Base-by-base conservation (phyloP, 2,888 invertebrate genomes). In the Standfussiana lucernea region DNA sequence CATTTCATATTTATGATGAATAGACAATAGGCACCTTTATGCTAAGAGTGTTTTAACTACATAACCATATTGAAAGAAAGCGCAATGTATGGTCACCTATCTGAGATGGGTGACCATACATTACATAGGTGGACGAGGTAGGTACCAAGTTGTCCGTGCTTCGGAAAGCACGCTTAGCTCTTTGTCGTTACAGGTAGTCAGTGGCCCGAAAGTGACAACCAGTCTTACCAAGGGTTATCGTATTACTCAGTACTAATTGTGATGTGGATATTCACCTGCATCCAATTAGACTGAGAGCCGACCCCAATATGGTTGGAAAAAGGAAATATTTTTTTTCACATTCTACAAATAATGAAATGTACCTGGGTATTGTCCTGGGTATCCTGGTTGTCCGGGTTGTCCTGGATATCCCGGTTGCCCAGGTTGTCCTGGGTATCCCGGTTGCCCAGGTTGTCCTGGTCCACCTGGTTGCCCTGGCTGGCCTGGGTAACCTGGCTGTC, bases 371-470 rank as follows among this genome's bases (percentile, higher is more conserved):
- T 73, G 32, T 18, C 69, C 73, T 32, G 72, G 72, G 3, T 69
- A 21, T 7, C 56, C 21, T 10, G 47, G 45, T 7, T 47, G 45
- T 21, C 45, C 45, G 32, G 89, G 89, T 13, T 83, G 64, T 8
- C 78, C 78, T 5, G 65, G 78, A 0, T 77, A 0, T 8, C 78
- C 79, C 0, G 77, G 79, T 0, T 69, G 5, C 1, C 72, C 79
- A 1, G 67, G 66, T 6, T 10, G 50, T 65, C 89, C 88, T 18
- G 79, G 77, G 0, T 64, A 47, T 28, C 77, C 88, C 28, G 73
- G 89, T 2, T 1, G 1, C 8, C 77, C 79, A 7, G 91, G 91
- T 24, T 76, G 50, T n/a, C 77, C 88, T 47, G 72, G 89, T 0
- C 85, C 24, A 0, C 82, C 77, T 0, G 77, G 77, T 0, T 75